Conservation (phyloP, 2,888 invertebrate species). For the Acanthacorydalis orientalis region DNA sequence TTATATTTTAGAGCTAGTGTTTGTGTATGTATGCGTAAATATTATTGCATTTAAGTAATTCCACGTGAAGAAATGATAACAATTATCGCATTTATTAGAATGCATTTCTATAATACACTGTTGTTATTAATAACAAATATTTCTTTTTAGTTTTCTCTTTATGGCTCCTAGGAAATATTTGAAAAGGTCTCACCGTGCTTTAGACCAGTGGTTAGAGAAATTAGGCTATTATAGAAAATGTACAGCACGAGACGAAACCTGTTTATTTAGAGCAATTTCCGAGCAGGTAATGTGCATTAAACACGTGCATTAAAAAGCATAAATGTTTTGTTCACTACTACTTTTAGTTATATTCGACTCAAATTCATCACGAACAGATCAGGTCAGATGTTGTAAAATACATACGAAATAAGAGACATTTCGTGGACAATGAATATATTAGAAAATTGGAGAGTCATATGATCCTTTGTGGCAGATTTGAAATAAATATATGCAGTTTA, state of each 20-base stretch:
- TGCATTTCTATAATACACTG: too few species aligned
- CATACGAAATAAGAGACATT: slow-evolving; percentile 47
- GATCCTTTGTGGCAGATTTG: slow-evolving; percentile 22
- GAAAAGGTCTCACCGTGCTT: slow-evolving; percentile 19
- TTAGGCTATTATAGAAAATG: slow-evolving; percentile 75
- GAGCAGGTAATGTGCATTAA: slow-evolving; percentile 46
- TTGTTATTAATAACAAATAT: too few species aligned
- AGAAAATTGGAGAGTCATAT: slow-evolving; percentile 22
- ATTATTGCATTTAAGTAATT: too few species aligned
- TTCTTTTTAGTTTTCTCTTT: too few species aligned
- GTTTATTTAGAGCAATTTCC: slow-evolving; percentile 74
- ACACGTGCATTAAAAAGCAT: too few species aligned
- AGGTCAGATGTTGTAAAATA: slow-evolving; percentile 57
- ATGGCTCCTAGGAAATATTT: slow-evolving; percentile 1
- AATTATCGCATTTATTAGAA: too few species aligned
- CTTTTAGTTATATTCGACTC: slow-evolving; percentile 35
- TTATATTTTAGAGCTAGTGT: too few species aligned
- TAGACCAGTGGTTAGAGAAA: slow-evolving; percentile 64
- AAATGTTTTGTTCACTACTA: too few species aligned
- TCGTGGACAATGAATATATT: slow-evolving; percentile 17
- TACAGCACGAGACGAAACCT: slow-evolving; percentile 74
- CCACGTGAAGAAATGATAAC: too few species aligned
- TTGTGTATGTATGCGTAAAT: too few species aligned
- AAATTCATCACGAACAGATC: slow-evolving; percentile 58
- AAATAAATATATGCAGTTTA: slow-evolving; percentile 21